Conservation (phyloP, 2,888 invertebrate genomes). For the Busseola fusca region DNA sequence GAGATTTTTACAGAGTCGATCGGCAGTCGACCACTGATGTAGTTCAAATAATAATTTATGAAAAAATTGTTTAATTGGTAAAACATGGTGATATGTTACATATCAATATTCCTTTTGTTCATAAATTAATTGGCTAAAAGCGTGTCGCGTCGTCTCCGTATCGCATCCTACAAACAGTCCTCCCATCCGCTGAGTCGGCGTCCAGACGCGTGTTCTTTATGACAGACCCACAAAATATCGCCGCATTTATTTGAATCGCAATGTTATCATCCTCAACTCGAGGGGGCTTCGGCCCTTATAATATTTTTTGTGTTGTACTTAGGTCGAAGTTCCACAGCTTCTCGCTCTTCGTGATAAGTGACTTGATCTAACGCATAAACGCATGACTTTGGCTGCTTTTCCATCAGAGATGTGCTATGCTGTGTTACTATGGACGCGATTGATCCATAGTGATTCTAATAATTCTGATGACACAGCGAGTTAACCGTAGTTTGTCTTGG, state of each 20-base stretch:
- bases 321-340: not conserved
- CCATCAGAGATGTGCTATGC: too few relatives aligned
- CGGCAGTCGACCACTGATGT: too few relatives aligned
- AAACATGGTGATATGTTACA: too few relatives aligned
- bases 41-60: too few relatives aligned
- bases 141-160: slow-evolving; percentile 22
- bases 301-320: slow-evolving; percentile 42
- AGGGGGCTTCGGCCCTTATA: slow-evolving; percentile 41
- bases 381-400: not conserved
- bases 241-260: slow-evolving; percentile 77
- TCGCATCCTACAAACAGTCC: slow-evolving; percentile 22
- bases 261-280: slow-evolving; percentile 74
- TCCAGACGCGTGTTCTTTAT: slow-evolving; percentile 79
- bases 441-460: too few relatives aligned
- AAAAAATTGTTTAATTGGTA: too few relatives aligned
- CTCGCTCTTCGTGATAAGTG: too few relatives aligned
- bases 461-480: too few relatives aligned
- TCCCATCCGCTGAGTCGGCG: slow-evolving; percentile 72
- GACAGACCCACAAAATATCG: slow-evolving; percentile 75
- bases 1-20: too few relatives aligned
- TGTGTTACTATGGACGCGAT: too few relatives aligned
- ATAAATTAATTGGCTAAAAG: not conserved
- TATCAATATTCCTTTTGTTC: not conserved
- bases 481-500: too few relatives aligned
- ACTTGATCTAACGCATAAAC: not conserved